Conservation (phyloP, 2,113 vertebrate species). For the Cichladusa arquata region DNA sequence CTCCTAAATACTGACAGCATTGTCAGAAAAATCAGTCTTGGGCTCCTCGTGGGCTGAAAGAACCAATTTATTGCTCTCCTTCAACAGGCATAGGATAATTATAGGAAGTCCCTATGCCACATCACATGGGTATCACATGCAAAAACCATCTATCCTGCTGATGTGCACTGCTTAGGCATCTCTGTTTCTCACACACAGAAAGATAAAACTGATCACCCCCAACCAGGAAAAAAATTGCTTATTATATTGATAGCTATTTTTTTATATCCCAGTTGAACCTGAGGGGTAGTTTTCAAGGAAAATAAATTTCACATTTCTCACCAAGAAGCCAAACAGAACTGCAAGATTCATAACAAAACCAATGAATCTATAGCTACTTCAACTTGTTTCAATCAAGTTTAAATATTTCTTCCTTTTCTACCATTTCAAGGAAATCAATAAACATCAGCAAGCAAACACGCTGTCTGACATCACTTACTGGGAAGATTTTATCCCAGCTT, state of each 20-base stretch:
- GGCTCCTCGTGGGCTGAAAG: constrained; percentile 12
- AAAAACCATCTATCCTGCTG: not conserved
- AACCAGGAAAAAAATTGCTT: not conserved
- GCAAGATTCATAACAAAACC: not conserved
- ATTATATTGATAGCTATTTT: constrained; percentile 12
- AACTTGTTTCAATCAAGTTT: not conserved
- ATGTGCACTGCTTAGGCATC: not conserved
- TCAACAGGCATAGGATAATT: not conserved
- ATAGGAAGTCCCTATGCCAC: not conserved
- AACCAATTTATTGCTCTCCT: constrained; percentile 6
- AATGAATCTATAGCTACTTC: not conserved
- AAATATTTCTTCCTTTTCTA: not conserved
- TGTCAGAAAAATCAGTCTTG: constrained; percentile 19
- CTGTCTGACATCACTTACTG: not conserved
- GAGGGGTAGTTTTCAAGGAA: not conserved
- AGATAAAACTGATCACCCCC: not conserved
- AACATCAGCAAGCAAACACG: not conserved
- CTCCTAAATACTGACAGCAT: constrained; percentile 30
- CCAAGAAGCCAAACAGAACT: not conserved
- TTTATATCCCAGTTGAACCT: not conserved
- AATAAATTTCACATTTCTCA: constrained; percentile 32
- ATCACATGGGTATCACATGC: constrained; percentile 62
- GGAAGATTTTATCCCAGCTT: not conserved
- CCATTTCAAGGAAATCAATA: not conserved
- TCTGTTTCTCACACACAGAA: not conserved